Conservation (phyloP, 2,888 invertebrate species). For the Eurytoma adleriae region DNA sequence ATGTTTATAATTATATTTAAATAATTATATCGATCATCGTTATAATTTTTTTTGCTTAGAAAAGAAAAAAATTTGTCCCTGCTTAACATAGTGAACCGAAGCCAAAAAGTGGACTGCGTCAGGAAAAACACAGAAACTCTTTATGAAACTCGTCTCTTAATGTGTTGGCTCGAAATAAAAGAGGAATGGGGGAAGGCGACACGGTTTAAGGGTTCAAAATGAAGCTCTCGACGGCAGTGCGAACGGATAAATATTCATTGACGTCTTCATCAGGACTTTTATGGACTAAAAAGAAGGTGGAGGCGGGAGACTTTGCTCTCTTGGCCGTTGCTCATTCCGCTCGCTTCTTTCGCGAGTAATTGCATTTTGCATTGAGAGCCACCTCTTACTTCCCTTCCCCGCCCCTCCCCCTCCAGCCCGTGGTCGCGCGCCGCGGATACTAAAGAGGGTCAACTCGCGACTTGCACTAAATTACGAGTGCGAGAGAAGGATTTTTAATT, state of each 20-base stretch:
- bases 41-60: too few relatives aligned
- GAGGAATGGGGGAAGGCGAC: constrained; percentile 53
- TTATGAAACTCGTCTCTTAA: background rate
- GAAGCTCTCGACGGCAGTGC: constrained; percentile 59
- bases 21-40: too few relatives aligned
- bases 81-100: too few relatives aligned
- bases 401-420: too few relatives aligned
- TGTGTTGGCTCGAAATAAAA: constrained; percentile 60
- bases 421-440: background rate
- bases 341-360: constrained; percentile 47
- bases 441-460: background rate
- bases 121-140: too few relatives aligned
- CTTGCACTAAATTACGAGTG: too few relatives aligned
- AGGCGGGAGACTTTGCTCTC: constrained; percentile 24
- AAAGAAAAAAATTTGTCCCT: too few relatives aligned
- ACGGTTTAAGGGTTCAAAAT: constrained; percentile 56
- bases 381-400: too few relatives aligned
- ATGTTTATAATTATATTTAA: too few relatives aligned
- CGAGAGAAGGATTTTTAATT: too few relatives aligned
- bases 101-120: too few relatives aligned
- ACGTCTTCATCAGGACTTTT: constrained; percentile 74
- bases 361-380: constrained; percentile 52
- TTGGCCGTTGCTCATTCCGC: constrained; percentile 30
- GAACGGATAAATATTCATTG: constrained; percentile 74
- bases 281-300: constrained; percentile 59